Evolutionary conservation across 2,113 vertebrate species (phyloP).

Genomic region (Toxostoma redivivum): DNA sequence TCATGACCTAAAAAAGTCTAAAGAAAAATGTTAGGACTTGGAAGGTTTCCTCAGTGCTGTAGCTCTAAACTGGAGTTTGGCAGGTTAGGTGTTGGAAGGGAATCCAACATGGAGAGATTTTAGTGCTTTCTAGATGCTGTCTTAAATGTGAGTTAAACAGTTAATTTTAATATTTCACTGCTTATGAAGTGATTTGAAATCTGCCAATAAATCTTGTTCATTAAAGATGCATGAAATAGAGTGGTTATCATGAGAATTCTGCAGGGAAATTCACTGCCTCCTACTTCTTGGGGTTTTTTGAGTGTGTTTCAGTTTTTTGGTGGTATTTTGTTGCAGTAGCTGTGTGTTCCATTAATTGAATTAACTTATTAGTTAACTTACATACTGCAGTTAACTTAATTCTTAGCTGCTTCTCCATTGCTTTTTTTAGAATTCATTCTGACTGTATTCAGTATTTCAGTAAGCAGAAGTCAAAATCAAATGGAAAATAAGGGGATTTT

Average conservation of each 20-base stretch:
- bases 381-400: neutral
- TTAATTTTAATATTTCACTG: neutral
- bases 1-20: neutral
- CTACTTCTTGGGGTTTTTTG: neutral
- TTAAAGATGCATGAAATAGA: neutral
- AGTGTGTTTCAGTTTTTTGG: neutral
- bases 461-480: neutral
- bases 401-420: neutral
- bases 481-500: neutral
- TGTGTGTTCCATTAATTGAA: neutral
- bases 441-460: neutral
- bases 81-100: neutral
- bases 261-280: neutral
- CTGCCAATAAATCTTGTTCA: neutral
- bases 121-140: neutral
- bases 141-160: neutral
- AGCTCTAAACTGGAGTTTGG: neutral
- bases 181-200: neutral
- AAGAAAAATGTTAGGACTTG: neutral
- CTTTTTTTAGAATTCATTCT: neutral
- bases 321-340: neutral
- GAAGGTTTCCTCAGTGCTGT: neutral
- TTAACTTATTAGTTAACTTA: neutral
- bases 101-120: neutral
- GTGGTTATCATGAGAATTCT: neutral